Base-by-base conservation (phyloP, 1,140 invertebrate genomes). In the Hestina assimilis region DNA sequence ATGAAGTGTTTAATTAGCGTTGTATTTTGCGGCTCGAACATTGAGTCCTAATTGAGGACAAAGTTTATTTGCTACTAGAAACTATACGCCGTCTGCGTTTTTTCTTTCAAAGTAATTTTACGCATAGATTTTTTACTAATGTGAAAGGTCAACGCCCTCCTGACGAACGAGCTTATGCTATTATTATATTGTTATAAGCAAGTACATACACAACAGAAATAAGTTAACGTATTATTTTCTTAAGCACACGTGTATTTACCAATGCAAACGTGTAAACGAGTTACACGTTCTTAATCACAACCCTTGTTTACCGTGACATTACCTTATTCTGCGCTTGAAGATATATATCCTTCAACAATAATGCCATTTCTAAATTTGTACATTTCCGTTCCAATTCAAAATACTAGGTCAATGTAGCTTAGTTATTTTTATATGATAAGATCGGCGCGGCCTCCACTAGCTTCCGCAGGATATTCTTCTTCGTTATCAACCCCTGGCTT, bases 401-500 rank as follows among this genome's bases (percentile, higher is more conserved):
- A 47, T 56, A 15, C 17, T 56, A 9, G 33, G 45, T 42, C 24
- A 33, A 57, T 48, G 23, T 35, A 53, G 20, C 1, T 38, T 28
- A 24, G n/a, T 7, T 31, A 52, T 19, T 42, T 50, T 29, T 31
- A 15, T 57, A 31, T 15, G 31, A 57, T 48, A 31, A 48, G n/a
- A 47, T 31, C 24, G 48, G 46, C 26, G 11, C 52, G 23, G 19
- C 45, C 31, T 65, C 59, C 60, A 42, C 14, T 41, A 47, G 23
- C 58, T 79, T 75, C 68, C 72, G 73, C 65, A 63, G 69, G 53
- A 68, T 70, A 75, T 74, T 69, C 66, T 77, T 71, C 64, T 75
- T 72, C 43, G 56, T 77, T 80, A 77, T 45, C 51, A 54, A 45
- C 24, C 28, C 38, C 29, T 41, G 17, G 12, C 2, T 20, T 59